phyloP scores from a whole-genome alignment of 2,888 invertebrate genomes.

The Omphaloscelis lunosa region DNA sequence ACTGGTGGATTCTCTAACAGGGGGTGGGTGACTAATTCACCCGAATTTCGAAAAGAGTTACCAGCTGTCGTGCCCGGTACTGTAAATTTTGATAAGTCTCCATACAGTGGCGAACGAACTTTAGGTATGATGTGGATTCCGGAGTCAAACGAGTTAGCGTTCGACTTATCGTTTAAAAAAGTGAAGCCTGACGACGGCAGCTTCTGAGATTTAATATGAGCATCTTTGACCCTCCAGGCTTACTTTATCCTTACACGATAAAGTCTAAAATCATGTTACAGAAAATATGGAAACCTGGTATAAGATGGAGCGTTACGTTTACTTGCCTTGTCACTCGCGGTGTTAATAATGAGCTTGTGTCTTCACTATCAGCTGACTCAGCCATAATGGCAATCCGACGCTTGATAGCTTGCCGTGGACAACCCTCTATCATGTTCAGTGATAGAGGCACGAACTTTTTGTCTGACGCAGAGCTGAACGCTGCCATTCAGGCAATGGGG shows the following conservation, averaged over 20 bases:
- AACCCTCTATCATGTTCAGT: slow-evolving; percentile 1
- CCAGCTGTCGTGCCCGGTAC: neutral
- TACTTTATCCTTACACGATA: no score
- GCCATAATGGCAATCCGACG: neutral
- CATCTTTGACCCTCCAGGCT: no score
- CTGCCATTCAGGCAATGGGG: no score
- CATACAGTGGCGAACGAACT: slow-evolving; percentile 1
- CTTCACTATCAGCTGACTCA: slow-evolving; percentile 1
- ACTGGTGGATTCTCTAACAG: no score
- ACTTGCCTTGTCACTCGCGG: neutral
- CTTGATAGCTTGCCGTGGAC: neutral
- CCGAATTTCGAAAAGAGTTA: no score
- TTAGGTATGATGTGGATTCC: slow-evolving; percentile 1
- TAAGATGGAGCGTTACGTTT: no score
- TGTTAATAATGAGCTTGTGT: neutral
- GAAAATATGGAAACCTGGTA: no score
- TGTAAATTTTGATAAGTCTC: slow-evolving; percentile 5
- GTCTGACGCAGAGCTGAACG: neutral
- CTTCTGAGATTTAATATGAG: no score
- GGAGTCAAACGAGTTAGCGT: slow-evolving; percentile 5
- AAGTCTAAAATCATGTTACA: no score
- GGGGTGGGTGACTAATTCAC: no score
- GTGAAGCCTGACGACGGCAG: neutral
- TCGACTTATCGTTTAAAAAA: slow-evolving; percentile 3
- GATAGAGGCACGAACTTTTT: neutral